These are phyloP conservation scores for Orchesellides sinensis DNA, from an alignment of 2,888 invertebrate species.

Conservation along the genomic window DNA sequence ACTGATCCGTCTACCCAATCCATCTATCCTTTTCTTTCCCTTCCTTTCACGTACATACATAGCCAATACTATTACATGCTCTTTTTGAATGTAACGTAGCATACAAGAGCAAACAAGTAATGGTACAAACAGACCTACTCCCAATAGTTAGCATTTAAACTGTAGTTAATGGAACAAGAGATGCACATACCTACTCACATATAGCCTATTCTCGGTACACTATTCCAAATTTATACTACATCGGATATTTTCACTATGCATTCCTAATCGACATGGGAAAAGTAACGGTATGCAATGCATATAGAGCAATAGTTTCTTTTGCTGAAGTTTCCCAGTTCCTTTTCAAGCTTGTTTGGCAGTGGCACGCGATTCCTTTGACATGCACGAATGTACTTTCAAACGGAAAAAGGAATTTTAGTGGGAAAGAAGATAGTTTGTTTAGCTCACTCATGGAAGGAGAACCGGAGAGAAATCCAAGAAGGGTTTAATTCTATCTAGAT, in stretches of 20 bases:
- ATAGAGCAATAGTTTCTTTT: background rate
- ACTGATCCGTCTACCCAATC: background rate
- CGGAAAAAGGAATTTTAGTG: background rate
- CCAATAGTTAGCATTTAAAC: too few species aligned
- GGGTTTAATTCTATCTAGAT: too few species aligned
- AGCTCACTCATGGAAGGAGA: background rate
- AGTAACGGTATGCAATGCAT: background rate
- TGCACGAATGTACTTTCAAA: background rate
- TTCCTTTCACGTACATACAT: background rate
- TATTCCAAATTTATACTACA: too few species aligned
- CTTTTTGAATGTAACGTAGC: background rate
- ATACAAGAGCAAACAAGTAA: background rate
- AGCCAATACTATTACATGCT: too few species aligned
- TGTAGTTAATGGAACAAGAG: too few species aligned
- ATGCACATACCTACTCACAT: too few species aligned
- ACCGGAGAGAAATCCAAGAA: background rate
- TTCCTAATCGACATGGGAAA: background rate
- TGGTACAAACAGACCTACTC: background rate
- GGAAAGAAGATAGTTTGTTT: background rate
- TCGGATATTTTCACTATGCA: too few species aligned
- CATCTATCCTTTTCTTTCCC: background rate
- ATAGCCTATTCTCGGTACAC: too few species aligned
- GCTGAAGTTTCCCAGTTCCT: background rate
- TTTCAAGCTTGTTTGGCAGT: background rate
- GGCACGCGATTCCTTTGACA: slow-evolving; percentile 14